phyloP scores from a whole-genome alignment of 1,140 invertebrate species.

The Pseudobourletiella spinata region DNA sequence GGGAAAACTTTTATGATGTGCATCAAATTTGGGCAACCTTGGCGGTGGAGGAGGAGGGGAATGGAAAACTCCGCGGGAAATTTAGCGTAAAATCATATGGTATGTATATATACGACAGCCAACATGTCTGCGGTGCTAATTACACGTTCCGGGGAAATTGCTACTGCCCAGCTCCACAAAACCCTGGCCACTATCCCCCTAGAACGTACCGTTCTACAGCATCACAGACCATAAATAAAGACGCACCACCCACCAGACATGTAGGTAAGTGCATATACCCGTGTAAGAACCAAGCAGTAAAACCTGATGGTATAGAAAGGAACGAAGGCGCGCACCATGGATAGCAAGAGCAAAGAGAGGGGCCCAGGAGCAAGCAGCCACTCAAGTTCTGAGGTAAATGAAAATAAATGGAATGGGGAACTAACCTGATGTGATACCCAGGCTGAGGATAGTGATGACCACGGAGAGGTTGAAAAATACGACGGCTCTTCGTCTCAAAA shows the following conservation, averaged over 20 bases:
- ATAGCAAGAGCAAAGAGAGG: no score
- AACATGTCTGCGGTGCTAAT: neutral
- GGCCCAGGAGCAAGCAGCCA: neutral
- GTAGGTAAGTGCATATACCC: neutral
- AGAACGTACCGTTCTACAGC: no score
- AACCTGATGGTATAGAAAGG: neutral
- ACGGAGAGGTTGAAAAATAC: neutral
- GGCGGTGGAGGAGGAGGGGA: neutral
- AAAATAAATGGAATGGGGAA: conserved; percentile 6
- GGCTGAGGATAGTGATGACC: neutral
- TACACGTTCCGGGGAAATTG: no score
- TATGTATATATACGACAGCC: no score
- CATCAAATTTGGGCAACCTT: neutral
- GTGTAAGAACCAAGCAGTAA: neutral
- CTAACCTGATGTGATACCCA: conserved; percentile 2
- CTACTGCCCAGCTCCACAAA: no score
- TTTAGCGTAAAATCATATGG: neutral
- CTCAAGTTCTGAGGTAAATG: neutral
- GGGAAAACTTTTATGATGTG: neutral
- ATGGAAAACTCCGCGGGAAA: neutral
- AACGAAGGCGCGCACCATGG: no score
- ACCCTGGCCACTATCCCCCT: no score
- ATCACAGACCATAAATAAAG: no score
- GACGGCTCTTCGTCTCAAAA: neutral
- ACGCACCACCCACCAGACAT: no score